Percentiles rank a stretch among this genome's conserved stretches.
phyloP scores from a whole-genome alignment of 2,113 vertebrate genomes.

The Turnix velox region DNA sequence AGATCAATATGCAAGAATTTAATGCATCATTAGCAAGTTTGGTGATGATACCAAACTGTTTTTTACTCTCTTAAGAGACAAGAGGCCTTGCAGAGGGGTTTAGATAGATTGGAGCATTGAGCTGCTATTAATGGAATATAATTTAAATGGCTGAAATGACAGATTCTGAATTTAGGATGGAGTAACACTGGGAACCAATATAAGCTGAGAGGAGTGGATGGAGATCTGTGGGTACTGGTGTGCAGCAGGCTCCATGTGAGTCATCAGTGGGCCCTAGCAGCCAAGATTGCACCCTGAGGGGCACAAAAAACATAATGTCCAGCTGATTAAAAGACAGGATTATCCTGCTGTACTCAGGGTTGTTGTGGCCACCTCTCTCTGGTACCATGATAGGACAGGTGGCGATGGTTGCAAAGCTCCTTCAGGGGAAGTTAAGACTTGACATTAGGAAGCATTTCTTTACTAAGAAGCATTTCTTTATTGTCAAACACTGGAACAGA shows the following conservation, averaged over 20 bases:
- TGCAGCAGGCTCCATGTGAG: neutral
- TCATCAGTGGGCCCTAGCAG: neutral
- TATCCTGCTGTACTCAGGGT: neutral
- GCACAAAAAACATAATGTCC: neutral
- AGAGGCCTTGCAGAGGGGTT: neutral
- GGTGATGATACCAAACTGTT: neutral
- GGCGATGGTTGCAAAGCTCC: neutral
- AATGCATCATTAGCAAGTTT: neutral
- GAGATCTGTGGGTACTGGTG: neutral
- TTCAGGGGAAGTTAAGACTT: neutral
- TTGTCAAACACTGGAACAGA: neutral
- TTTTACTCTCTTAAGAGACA: neutral
- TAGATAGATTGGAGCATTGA: neutral
- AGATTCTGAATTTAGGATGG: neutral
- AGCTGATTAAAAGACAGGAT: neutral
- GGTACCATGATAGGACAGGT: neutral
- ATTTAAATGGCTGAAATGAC: neutral
- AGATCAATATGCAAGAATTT: neutral
- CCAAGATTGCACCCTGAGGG: neutral
- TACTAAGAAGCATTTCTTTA: neutral
- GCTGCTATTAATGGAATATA: neutral
- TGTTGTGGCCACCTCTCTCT: neutral
- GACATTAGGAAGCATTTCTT: neutral
- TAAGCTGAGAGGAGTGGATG: neutral
- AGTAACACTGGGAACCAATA: accelerated